A percentile compares a stretch with the other conserved stretches of the same genome.
Evolutionary conservation across 1,140 invertebrate genomes (phyloP).

Genomic region (Ptiloglossa arizonensis): DNA sequence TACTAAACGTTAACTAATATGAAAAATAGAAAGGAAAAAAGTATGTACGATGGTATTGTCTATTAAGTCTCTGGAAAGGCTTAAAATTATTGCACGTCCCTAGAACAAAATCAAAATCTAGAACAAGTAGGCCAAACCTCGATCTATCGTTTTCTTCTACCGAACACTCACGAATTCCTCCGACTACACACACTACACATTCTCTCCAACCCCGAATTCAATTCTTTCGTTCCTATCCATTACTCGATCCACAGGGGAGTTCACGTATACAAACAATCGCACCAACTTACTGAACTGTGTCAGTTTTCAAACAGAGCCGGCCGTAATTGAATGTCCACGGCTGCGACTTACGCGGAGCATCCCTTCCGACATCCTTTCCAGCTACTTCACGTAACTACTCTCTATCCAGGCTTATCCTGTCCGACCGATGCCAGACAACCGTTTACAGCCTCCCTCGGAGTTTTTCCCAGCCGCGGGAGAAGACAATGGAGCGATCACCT

Average conservation of each 20-base stretch:
- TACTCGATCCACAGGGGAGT: neutral
- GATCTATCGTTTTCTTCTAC: too few species aligned
- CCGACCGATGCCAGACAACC: neutral
- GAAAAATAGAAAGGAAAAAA: too few species aligned
- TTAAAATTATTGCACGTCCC: too few species aligned
- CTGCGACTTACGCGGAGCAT: neutral
- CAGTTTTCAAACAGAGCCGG: constrained; percentile 10
- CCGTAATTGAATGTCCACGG: constrained; percentile 20
- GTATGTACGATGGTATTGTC: too few species aligned
- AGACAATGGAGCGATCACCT: constrained; percentile 28
- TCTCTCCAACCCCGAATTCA: neutral
- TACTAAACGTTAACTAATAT: too few species aligned
- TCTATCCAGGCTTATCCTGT: neutral
- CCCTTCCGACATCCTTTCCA: neutral
- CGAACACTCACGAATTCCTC: neutral
- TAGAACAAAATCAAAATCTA: too few species aligned
- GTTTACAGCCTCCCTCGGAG: neutral
- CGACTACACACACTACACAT: neutral
- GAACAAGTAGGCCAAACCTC: too few species aligned
- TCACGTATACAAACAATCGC: neutral
- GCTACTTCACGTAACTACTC: constrained; percentile 16
- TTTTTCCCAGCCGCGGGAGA: neutral
- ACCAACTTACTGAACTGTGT: neutral
- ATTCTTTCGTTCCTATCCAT: neutral
- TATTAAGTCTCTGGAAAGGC: too few species aligned